Evolutionary conservation across 2,113 vertebrate species (phyloP).

Genomic region (Muntiacus muntjak): DNA sequence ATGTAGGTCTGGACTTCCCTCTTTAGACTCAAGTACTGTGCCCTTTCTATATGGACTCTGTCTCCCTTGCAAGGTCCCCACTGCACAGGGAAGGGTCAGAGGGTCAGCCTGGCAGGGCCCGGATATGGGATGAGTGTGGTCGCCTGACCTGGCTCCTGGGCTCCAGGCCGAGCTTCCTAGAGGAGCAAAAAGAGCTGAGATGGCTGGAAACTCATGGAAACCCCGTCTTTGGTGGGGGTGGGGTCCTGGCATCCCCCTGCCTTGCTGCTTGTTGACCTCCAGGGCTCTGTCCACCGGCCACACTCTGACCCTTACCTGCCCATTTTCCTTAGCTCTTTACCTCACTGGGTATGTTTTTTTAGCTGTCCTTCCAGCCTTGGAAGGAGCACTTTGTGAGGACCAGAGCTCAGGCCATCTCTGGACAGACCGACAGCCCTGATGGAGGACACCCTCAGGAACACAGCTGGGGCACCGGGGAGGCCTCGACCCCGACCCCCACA

Average conservation of each 20-base stretch:
- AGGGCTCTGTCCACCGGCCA: not conserved
- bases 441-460: not conserved
- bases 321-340: not conserved
- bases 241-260: not conserved
- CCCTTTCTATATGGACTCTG: not conserved
- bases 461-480: not conserved
- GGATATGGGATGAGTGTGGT: not conserved
- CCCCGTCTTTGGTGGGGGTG: not conserved
- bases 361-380: not conserved
- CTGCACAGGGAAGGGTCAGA: not conserved
- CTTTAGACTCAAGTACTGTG: not conserved
- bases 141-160: not conserved
- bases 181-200: not conserved
- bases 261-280: not conserved
- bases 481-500: not conserved
- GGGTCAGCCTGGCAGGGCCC: no score
- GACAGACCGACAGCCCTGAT: not conserved
- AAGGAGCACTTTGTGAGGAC: not conserved
- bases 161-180: not conserved
- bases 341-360: not conserved
- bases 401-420: not conserved
- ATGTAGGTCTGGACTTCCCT: not conserved
- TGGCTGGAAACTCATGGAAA: not conserved
- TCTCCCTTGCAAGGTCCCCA: not conserved
- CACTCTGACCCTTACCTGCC: not conserved